Evolutionary conservation across 2,113 vertebrate genomes (phyloP).

Genomic region (Chinchilla lanigera): DNA sequence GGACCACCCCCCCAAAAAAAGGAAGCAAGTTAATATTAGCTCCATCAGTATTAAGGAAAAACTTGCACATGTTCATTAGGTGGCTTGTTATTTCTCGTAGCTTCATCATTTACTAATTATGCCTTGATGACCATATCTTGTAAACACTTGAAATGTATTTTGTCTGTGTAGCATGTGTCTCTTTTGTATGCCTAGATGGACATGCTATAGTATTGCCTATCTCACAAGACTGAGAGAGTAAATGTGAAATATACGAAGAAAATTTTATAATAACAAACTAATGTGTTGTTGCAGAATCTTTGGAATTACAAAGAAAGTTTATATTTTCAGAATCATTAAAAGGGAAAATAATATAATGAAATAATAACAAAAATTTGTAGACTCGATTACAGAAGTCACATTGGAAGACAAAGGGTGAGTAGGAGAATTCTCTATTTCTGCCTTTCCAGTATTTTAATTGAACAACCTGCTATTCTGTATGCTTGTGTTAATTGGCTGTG

Average conservation of each 20-base stretch:
- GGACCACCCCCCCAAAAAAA: too few species aligned
- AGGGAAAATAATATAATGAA: neutral
- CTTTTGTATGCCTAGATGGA: neutral
- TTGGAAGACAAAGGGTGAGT: neutral
- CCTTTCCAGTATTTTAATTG: rapidly evolving
- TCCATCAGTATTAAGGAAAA: neutral
- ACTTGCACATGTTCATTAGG: neutral
- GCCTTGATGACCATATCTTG: neutral
- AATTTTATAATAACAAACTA: neutral
- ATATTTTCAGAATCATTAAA: neutral
- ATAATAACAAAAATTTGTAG: neutral
- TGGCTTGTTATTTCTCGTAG: neutral
- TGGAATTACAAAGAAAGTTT: neutral
- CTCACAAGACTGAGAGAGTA: neutral
- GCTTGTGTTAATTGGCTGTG: neutral
- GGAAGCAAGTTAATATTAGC: neutral
- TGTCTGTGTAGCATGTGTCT: neutral
- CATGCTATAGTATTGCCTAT: neutral
- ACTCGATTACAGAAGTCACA: neutral
- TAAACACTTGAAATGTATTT: neutral
- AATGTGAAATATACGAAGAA: neutral
- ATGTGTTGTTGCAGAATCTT: neutral
- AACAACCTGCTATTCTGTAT: neutral
- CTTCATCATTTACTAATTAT: neutral
- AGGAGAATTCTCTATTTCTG: neutral